Base-by-base conservation (phyloP, 2,888 invertebrate species). In the Xylophagus ater region DNA sequence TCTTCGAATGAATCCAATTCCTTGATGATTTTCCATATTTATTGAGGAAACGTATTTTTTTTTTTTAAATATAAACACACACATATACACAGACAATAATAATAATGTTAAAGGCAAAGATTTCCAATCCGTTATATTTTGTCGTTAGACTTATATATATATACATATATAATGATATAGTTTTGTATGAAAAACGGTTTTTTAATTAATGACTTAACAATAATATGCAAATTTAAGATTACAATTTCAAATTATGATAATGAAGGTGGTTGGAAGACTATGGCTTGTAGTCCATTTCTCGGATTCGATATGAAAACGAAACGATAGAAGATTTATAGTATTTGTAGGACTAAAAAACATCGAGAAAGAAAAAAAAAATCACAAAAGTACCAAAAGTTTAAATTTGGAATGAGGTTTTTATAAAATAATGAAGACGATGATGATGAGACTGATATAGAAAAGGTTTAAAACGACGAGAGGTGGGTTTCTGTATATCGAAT, bases 181-280 rank as follows among this genome's bases (percentile, higher is more conserved):
- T n/a, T n/a, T n/a, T n/a, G n/a, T n/a, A n/a, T n/a, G 31, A 32
- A 40, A 40, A 40, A 40, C 40, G 29, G 28, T 40, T 40, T 40
- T 39, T 40, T 40, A 40, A 40, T 40, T 40, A 40, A 40, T 40
- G 40, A 40, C 40, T 40, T 40, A 37, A 40, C 40, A 40, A 40
- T 40, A 40, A 40, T 40, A 40, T 40, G 40, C 40, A 40, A 40
- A 40, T 40, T 33, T 23, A 34, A 40, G 40, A 40, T 40, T 40
- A 40, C 40, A 40, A 40, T 40, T 40, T 40, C 40, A 40, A 40
- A 40, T 40, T 40, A 40, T 40, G 40, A 34, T 40, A 40, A 40
- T 40, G 40, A 40, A 40, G 40, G 34, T n/a, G 26, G 26, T 26
- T 26, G 26, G 7, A 23, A 23, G 23, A 10, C 23, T 9, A 23